These are phyloP conservation scores for Malurus elegans DNA, from an alignment of 2,113 vertebrate species.

Conservation along the genomic window DNA sequence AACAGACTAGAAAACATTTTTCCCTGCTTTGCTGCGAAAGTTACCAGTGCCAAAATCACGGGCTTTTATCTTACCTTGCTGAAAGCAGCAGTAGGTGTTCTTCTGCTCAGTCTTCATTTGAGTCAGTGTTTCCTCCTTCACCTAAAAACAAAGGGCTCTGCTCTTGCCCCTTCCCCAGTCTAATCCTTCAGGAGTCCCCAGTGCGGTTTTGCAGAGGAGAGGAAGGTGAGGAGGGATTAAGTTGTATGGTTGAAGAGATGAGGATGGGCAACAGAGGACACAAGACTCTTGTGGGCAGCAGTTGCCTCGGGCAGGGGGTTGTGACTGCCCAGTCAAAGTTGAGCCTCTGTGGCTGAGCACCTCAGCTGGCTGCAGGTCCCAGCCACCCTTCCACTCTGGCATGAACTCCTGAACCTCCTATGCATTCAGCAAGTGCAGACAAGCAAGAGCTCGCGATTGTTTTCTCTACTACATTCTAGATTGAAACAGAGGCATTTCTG, in stretches of 20 bases:
- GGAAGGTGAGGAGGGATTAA: background rate
- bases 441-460: fast-evolving
- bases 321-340: background rate
- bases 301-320: fast-evolving
- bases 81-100: background rate
- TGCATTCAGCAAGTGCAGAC: background rate
- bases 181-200: background rate
- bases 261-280: background rate
- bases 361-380: background rate
- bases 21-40: background rate
- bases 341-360: background rate
- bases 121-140: background rate
- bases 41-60: background rate
- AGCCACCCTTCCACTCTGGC: fast-evolving
- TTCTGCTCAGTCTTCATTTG: background rate
- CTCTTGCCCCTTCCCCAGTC: background rate
- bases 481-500: background rate
- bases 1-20: background rate
- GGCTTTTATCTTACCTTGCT: background rate
- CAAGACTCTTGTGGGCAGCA: background rate
- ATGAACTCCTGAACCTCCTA: background rate
- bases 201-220: background rate
- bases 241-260: fast-evolving
- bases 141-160: background rate
- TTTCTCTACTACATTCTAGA: background rate